Base-by-base conservation (phyloP, 1,140 invertebrate species). In the Diuraphis noxia region DNA sequence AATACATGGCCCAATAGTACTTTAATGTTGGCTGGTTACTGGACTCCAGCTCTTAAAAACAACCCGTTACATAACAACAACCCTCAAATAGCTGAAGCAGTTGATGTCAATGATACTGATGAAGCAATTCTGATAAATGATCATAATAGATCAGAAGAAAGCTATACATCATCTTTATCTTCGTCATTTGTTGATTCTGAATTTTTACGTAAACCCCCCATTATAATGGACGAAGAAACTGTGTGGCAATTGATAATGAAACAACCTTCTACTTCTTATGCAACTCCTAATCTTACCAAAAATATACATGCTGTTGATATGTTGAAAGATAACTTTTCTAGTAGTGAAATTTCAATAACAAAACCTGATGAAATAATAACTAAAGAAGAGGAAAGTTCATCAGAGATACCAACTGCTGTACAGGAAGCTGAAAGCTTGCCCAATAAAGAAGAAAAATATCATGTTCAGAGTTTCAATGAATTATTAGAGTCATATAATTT, bases 1-100 rank as follows among this genome's bases (percentile, higher is more conserved):
- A 99, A 99, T 94, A 95, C 95, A 72, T 99, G 98, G 98, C 96
- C 96, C 0, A 96, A 96, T 92, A 96, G 96, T n/a, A 96, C 98
- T 5, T 93, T 99, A 10, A 94, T 97, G 92, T 94, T 98, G 92
- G 96, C 98, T 36, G 98, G 98, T 30, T 94, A 98, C 49, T 98
- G 97, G 96, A 96, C 96, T 25, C 96, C 96, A 19, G 96, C 96
- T 19, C 95, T 96, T 94, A 96, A 95, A 94, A 95, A 95, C 40
- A 96, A 95, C 93, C 97, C 96, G 79, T 82, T 91, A 36, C 36
- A 79, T 17, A 89, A 46, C 17, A 91, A 91, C 23, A 91, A 52
- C 56, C 72, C 77, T 81, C 89, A 82, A 38, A 17, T 91, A 38
- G 77, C 89, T 38, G 77, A 82, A 91, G 89, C 72, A 1, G 21